Percentiles rank a stretch among this genome's conserved stretches.
Conservation (phyloP, 2,888 invertebrate genomes). For the Drosophila antonietae region DNA sequence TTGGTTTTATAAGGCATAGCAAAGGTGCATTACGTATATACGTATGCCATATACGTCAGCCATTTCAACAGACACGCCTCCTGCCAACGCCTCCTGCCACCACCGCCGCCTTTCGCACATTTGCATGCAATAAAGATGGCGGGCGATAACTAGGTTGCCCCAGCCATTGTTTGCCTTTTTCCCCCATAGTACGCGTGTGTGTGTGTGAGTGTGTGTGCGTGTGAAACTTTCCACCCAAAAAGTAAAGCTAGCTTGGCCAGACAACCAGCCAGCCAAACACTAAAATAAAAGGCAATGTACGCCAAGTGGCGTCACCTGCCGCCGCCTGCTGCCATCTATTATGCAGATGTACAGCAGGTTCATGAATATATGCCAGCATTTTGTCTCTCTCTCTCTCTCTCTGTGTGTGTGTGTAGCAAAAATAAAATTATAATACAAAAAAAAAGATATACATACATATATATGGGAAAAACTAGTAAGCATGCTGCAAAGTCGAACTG, state of each 20-base stretch:
- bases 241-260: slow-evolving; percentile 47
- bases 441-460: slow-evolving; percentile 4
- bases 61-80: slow-evolving; percentile 75
- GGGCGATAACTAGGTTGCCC: slow-evolving; percentile 79
- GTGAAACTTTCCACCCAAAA: slow-evolving; percentile 69
- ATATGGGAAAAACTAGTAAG: slow-evolving; percentile 19
- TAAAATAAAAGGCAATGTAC: slow-evolving; percentile 78
- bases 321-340: slow-evolving; percentile 74
- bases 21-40: slow-evolving; percentile 65
- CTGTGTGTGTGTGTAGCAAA: slow-evolving; percentile 11
- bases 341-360: slow-evolving; percentile 78
- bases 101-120: slow-evolving; percentile 73
- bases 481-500: slow-evolving; percentile 60
- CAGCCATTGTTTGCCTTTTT: slow-evolving; percentile 77
- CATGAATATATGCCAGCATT: slow-evolving; percentile 76
- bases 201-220: slow-evolving; percentile 21
- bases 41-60: slow-evolving; percentile 59
- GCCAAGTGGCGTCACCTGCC: slow-evolving; percentile 75
- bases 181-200: slow-evolving; percentile 38
- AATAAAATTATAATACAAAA: slow-evolving; percentile 24
- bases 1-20: slow-evolving; percentile 61
- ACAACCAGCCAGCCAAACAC: slow-evolving; percentile 59
- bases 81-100: slow-evolving; percentile 54
- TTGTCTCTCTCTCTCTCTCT: slow-evolving; percentile 57
- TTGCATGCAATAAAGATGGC: slow-evolving; percentile 78